Conservation (phyloP, 2,113 vertebrate genomes). For the Grallaria varia region DNA sequence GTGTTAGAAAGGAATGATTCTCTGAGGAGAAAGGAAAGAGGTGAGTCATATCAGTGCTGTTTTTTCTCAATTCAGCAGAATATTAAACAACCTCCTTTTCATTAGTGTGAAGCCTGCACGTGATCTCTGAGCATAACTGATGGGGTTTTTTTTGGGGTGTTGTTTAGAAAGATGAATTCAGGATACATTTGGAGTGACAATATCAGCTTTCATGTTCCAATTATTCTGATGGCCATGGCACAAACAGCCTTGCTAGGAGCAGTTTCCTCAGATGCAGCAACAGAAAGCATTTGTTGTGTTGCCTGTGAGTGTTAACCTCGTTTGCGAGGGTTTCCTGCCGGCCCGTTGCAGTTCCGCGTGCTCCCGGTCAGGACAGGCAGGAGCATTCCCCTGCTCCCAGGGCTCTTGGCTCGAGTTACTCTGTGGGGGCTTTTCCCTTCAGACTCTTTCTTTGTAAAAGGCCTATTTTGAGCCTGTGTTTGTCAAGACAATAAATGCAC, state of each 20-base stretch:
- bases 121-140: neutral
- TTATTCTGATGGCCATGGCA: slow-evolving; percentile 2
- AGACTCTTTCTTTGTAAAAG: neutral
- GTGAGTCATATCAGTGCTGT: slow-evolving; percentile 34
- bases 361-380: neutral
- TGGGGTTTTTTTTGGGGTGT: neutral
- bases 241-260: neutral
- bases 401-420: neutral
- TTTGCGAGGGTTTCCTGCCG: neutral
- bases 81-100: neutral
- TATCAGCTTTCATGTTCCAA: neutral
- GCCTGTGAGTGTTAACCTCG: neutral
- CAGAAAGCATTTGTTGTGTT: slow-evolving; percentile 7
- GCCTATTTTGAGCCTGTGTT: slow-evolving; percentile 4
- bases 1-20: neutral
- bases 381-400: neutral
- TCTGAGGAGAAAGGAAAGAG: neutral
- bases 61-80: slow-evolving; percentile 41
- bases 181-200: neutral
- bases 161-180: neutral
- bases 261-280: neutral
- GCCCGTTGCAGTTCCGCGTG: neutral
- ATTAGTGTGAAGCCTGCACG: neutral
- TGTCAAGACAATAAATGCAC: neutral
- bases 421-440: neutral